Conservation (phyloP, 2,888 invertebrate species). For the Caenorhabditis becei region DNA sequence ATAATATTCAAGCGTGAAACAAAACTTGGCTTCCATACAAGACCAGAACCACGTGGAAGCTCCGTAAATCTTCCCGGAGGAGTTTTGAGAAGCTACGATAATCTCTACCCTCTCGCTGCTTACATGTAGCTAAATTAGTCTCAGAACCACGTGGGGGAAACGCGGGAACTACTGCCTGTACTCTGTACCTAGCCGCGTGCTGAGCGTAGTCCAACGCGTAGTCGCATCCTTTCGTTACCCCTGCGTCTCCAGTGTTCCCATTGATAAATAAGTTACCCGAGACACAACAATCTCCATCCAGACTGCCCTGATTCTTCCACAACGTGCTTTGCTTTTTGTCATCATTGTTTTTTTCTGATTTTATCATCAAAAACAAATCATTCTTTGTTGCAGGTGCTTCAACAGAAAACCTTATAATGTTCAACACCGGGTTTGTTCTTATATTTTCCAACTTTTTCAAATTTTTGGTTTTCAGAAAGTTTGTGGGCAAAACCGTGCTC, state of each 20-base stretch:
- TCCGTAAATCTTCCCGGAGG: too few relatives aligned
- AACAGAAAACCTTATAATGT: conserved; percentile 14
- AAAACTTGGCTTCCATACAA: too few relatives aligned
- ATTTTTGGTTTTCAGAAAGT: conserved; percentile 63
- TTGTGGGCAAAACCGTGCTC: conserved; percentile 65
- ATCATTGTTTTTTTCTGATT: not conserved
- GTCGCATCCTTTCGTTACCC: not conserved
- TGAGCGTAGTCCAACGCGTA: conserved; percentile 6
- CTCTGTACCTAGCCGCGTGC: not conserved
- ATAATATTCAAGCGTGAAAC: too few relatives aligned
- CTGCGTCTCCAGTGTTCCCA: conserved; percentile 36
- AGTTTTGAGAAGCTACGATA: too few relatives aligned
- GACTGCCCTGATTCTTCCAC: not conserved
- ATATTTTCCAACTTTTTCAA: not conserved
- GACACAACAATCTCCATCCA: not conserved
- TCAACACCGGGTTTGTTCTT: conserved; percentile 50
- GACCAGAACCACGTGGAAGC: too few relatives aligned
- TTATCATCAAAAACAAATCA: not conserved
- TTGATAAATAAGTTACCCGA: conserved; percentile 8
- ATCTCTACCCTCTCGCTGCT: too few relatives aligned
- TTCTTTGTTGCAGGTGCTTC: not conserved
- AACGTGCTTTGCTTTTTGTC: conserved; percentile 7
- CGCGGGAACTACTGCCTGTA: not conserved
- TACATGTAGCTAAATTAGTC: too few relatives aligned
- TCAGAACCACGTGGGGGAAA: not conserved